Base-by-base conservation (phyloP, 2,113 vertebrate genomes). In the Phodopus roborovskii region DNA sequence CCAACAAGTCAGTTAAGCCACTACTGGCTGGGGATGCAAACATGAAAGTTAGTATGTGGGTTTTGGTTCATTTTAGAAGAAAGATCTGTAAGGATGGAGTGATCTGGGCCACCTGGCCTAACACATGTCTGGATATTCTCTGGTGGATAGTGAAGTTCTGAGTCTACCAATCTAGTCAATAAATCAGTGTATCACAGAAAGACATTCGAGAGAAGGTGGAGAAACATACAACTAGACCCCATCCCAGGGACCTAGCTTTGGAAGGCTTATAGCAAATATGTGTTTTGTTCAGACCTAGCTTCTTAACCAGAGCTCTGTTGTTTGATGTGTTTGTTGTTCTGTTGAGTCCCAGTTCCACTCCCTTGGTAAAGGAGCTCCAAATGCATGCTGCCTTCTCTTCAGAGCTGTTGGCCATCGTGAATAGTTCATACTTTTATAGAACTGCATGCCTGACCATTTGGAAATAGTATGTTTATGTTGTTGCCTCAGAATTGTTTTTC, bases 231-330 rank as follows among this genome's bases (percentile, higher is more conserved):
- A 17, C 6, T 5, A 64, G n/a, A 36, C 48, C 5, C 48, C 62
- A 33, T 68, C 30, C 53, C 5, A 19, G 84, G 33, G 48, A 7
- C 36, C 39, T 60, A 30, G 62, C 28, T 77, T 56, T 92, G 50
- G 36, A 56, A 86, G 33, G 90, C 1, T 88, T 22, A 11, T 9
- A 71, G 30, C 73, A 93, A 62, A 89, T 66, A n/a, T 48, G n/a
- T 48, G n/a, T 84, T 94, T 89, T 75, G 70, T 73, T 88, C 88
- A 95, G n/a, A 90, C 24, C 33, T 85, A 56, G 4, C 64, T 85
- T 91, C 73, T 89, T 71, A 19, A 19, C 15, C 42, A 60, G 24
- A 96, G 48, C 26, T 20, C 39, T 90, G 28, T 36, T 88, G 28
- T 62, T 28, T 36, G n/a, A 0, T 48, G 36, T 92, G 48, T 84